Base-by-base conservation (phyloP, 1,140 invertebrate species). In the Leptopilina boulardi region DNA sequence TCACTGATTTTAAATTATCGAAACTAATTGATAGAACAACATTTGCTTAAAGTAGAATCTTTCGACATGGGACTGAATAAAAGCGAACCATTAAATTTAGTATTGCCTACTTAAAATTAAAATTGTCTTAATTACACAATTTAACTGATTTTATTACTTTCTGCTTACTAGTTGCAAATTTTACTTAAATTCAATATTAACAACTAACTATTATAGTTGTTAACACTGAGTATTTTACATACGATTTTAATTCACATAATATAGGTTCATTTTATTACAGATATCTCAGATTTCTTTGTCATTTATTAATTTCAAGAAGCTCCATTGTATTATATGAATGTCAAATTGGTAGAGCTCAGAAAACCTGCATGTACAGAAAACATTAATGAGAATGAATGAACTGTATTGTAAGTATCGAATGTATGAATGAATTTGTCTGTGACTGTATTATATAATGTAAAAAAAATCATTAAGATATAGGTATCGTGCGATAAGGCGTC, bases 371-470 rank as follows among this genome's bases (percentile, higher is more conserved):
- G 59, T 66, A 66, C 26, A 66, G 21, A 66, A 66, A 66, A 30
- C 21, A 66, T 15, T 9, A 66, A 66, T 66, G 13, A 26, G 59
- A 66, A 8, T 66, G 59, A 15, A 59, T 59, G 56, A 23, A 21
- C 56, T 21, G 56, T 23, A 66, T 30, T n/a, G 23, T 34, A 30
- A 66, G 10, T 66, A 23, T 13, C 26, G 59, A 66, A n/a, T 66
- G 59, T 26, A n/a, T 66, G 59, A 66, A 66, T 66, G n/a, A 51
- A 44, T 66, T 15, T 66, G 59, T 66, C 23, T 66, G 59, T 66
- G 59, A 66, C 26, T 66, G 59, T 66, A 66, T 66, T 66, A 66
- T 66, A 66, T 34, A 23, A 66, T 66, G 59, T 66, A 66, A 66
- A 66, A 66, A 66, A 66, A 26, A 66, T 26, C 51, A 54, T 30